phyloP scores from a whole-genome alignment of 2,113 vertebrate species.

The Salminus brasiliensis region DNA sequence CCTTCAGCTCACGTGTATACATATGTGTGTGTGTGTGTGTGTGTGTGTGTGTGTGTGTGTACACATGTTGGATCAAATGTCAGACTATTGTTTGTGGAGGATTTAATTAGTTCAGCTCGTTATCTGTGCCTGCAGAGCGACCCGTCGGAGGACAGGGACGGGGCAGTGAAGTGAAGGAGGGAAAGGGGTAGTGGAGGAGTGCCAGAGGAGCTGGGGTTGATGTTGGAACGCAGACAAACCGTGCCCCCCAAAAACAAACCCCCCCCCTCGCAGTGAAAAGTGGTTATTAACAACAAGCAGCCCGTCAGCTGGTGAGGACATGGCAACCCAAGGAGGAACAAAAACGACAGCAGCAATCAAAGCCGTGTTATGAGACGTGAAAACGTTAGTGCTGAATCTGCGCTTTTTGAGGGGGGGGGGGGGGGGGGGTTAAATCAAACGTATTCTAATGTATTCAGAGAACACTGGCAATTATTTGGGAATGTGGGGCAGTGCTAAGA shows the following conservation, averaged over 20 bases:
- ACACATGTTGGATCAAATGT: conserved; percentile 66
- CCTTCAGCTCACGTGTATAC: neutral
- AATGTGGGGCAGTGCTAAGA: conserved; percentile 63
- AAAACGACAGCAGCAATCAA: conserved; percentile 47
- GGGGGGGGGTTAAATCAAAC: conserved; percentile 40
- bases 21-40: conserved; percentile 40
- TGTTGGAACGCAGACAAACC: conserved; percentile 19
- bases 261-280: conserved; percentile 59
- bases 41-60: conserved; percentile 45
- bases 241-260: conserved; percentile 34
- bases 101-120: conserved; percentile 75
- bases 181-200: conserved; percentile 36
- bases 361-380: conserved; percentile 47
- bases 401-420: conserved; percentile 55
- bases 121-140: conserved; percentile 68
- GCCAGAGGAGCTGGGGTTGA: conserved; percentile 35
- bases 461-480: conserved; percentile 53
- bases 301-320: conserved; percentile 67
- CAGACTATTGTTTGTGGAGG: conserved; percentile 68
- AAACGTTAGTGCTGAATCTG: conserved; percentile 61
- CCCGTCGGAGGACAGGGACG: conserved; percentile 66
- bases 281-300: conserved; percentile 78
- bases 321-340: conserved; percentile 49
- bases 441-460: conserved; percentile 34
- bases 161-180: conserved; percentile 28